phyloP scores from a whole-genome alignment of 1,140 invertebrate species.

The Drosophila repleta region DNA sequence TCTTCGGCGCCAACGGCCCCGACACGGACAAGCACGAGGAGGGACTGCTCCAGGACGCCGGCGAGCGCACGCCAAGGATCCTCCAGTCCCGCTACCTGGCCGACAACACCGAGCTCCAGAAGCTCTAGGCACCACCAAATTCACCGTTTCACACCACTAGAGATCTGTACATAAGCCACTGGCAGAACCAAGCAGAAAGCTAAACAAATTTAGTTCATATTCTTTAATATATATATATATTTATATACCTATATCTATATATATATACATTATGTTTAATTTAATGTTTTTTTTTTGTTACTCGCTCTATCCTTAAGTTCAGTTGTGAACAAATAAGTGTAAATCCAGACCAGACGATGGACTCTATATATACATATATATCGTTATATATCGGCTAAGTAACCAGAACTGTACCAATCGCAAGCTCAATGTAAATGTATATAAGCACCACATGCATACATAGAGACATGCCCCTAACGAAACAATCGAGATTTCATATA shows the following conservation, averaged over 20 bases:
- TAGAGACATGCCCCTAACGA: neutral
- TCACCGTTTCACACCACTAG: conserved; percentile 4
- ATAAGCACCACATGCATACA: neutral
- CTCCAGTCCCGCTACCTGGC: conserved; percentile 68
- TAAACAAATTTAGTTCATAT: conserved; percentile 1
- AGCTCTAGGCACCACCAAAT: conserved; percentile 45
- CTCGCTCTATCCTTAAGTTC: conserved; percentile 18
- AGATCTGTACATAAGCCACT: conserved; percentile 34
- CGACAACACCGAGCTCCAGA: conserved; percentile 79
- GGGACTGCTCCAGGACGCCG: conserved; percentile 57
- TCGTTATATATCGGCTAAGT: conserved; percentile 42
- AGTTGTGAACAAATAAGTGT: conserved; percentile 26
- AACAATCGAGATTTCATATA: conserved; percentile 19
- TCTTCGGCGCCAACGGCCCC: conserved; percentile 43
- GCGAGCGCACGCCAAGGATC: conserved; percentile 64
- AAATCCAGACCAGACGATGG: conserved; percentile 9
- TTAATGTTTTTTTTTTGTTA: conserved; percentile 2
- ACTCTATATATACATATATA: no score
- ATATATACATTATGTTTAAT: neutral
- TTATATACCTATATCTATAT: neutral
- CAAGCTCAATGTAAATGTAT: neutral
- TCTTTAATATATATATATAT: neutral
- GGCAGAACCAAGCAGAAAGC: neutral
- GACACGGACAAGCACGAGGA: conserved; percentile 65
- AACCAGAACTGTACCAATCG: neutral